These are phyloP conservation scores for Eristalis intricaria DNA, from an alignment of 2,888 invertebrate genomes.

Conservation along the genomic window DNA sequence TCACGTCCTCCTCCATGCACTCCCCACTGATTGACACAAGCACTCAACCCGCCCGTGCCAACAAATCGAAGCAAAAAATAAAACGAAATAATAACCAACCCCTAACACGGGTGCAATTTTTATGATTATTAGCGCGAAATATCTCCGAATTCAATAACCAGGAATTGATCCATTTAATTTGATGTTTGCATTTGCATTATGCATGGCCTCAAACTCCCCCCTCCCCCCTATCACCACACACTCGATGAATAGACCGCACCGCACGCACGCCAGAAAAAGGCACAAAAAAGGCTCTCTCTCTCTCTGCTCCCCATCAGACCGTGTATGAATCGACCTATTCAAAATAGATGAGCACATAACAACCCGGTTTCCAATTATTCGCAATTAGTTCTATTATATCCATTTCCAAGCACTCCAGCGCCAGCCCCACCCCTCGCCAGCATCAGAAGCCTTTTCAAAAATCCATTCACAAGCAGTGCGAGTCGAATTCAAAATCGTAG, in stretches of 20 bases:
- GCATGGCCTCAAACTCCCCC: slow-evolving; percentile 18
- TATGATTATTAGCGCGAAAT: slow-evolving; percentile 11
- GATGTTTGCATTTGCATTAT: slow-evolving; percentile 60
- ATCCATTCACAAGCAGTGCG: slow-evolving; percentile 6
- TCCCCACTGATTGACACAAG: not conserved
- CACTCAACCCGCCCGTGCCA: not conserved
- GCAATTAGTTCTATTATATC: slow-evolving; percentile 68
- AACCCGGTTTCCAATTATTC: slow-evolving; percentile 65
- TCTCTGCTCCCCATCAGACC: not conserved
- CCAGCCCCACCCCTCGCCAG: not conserved
- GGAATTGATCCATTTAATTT: slow-evolving; percentile 65
- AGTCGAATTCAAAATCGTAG: slow-evolving; percentile 8
- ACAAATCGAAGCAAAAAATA: not conserved
- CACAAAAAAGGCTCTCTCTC: not conserved
- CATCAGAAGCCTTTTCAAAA: not conserved
- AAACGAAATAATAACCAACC: not conserved
- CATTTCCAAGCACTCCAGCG: not conserved
- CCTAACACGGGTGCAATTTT: not conserved
- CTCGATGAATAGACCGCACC: not conserved
- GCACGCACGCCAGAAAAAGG: not conserved
- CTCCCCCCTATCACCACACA: slow-evolving; percentile 3
- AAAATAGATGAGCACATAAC: slow-evolving; percentile 64
- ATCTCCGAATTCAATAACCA: slow-evolving; percentile 55
- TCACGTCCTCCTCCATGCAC: not conserved
- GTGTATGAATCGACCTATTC: slow-evolving; percentile 6